Evolutionary conservation across 2,113 vertebrate genomes (phyloP), one percentile per base, ranked within the genome.

Genomic region (Amphiprion ocellaris): DNA sequence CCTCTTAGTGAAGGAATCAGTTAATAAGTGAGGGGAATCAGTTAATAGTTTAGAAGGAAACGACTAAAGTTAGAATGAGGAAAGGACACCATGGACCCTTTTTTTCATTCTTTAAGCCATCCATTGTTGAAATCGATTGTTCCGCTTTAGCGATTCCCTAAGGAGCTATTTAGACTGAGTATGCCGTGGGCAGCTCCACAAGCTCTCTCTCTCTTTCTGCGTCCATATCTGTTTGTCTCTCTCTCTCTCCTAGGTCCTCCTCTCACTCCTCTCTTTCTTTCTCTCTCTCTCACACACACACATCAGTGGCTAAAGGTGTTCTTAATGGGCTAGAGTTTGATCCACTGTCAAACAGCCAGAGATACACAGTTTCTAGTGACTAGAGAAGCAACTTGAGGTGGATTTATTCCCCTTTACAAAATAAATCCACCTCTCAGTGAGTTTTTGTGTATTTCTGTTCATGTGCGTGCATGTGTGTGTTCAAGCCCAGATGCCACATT

Each of bases 111-210:
- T 87, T 86, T 83, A 74, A 87, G 82, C 79, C 85, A 78, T 88
- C 83, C 87, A 84, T 92, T 91, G 86, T 83, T 74, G 47, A 82
- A 92, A 92, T 93, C 83, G 85, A 92, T 93, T 87, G 88, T 87
- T 90, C 82, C 77, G 63, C 89, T 86, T 92, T 87, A 83, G 85
- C 79, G 83, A 85, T 86, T 89, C 91, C 89, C 89, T 72, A 86
- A 92, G 89, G 91, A 92, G 86, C 90, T 77, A 90, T 93, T 93
- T 88, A 87, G 63, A 79, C 77, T 69, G 89, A 76, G 74, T 83
- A 83, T 82, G 90, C 86, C 92, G 74, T 82, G 59, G 82, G 87
- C 80, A 84, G 80, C 60, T 76, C 83, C 54, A 53, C 63, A 49
- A 84, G 77, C 81, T 63, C 74, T 61, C 59, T 77, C 70, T 60